Percentiles rank a stretch among this genome's conserved stretches.
Evolutionary conservation across 2,888 invertebrate genomes (phyloP).

Genomic region (Caenorhabditis afra): DNA sequence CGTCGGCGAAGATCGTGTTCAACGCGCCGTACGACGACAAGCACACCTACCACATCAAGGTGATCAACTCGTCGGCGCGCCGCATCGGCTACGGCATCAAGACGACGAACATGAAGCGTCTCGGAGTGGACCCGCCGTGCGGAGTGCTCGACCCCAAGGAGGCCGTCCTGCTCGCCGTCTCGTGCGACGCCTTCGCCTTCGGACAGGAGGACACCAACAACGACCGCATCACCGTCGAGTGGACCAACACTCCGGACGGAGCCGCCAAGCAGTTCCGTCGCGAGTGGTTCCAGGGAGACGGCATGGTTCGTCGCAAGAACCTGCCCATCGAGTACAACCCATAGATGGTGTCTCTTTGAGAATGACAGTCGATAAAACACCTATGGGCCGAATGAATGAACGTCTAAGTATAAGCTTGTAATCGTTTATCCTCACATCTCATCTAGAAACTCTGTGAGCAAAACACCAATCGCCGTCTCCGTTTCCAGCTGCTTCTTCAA

Average conservation of each 20-base stretch:
- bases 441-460: too few relatives aligned
- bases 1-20: constrained; percentile 71
- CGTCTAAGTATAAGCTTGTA: too few relatives aligned
- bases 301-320: constrained; percentile 71
- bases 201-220: constrained; percentile 59
- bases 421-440: too few relatives aligned
- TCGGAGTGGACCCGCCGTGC: constrained; percentile 69
- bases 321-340: constrained; percentile 62
- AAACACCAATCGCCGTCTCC: too few relatives aligned
- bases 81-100: constrained; percentile 72
- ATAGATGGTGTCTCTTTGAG: not conserved
- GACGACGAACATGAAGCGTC: constrained; percentile 73
- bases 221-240: constrained; percentile 60
- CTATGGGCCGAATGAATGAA: too few relatives aligned
- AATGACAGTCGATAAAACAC: too few relatives aligned
- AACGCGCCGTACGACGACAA: constrained; percentile 74
- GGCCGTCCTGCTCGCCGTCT: constrained; percentile 55
- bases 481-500: too few relatives aligned
- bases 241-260: constrained; percentile 73
- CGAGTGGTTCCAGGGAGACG: constrained; percentile 74
- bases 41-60: constrained; percentile 73
- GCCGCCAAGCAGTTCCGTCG: constrained; percentile 71
- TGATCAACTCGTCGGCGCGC: constrained; percentile 67
- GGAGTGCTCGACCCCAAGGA: constrained; percentile 74
- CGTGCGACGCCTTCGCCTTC: constrained; percentile 54